These are phyloP conservation scores for Cossypha heuglini DNA, from an alignment of 2,797 vertebrate species.

Conservation along the genomic window DNA sequence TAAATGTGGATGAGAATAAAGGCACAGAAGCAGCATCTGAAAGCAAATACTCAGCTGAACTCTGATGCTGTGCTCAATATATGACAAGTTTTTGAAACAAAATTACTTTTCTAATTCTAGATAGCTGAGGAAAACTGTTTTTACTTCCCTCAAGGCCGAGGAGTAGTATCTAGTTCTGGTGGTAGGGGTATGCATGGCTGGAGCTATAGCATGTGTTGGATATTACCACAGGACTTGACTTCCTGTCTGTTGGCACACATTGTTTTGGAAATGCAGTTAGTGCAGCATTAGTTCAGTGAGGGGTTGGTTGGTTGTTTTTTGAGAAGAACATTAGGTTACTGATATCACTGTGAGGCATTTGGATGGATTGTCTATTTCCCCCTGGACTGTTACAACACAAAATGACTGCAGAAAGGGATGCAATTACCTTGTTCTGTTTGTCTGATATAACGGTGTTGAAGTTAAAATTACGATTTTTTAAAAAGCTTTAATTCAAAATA, in stretches of 20 bases:
- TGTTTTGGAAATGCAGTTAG: neutral
- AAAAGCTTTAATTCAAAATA: neutral
- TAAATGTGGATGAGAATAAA: neutral
- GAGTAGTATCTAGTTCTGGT: neutral
- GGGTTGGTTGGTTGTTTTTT: neutral
- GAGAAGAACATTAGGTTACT: neutral
- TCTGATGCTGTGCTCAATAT: neutral
- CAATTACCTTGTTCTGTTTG: neutral
- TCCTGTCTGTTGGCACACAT: neutral
- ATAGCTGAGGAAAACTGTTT: neutral
- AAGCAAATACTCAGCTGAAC: neutral
- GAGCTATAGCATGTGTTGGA: neutral
- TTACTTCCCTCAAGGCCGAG: neutral
- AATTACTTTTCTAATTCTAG: neutral
- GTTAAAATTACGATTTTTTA: neutral
- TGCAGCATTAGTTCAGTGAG: neutral
- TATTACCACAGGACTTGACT: neutral
- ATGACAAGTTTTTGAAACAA: neutral
- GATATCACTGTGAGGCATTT: neutral
- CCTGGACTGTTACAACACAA: neutral
- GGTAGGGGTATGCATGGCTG: rapidly evolving
- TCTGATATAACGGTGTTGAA: neutral
- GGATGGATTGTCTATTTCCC: neutral
- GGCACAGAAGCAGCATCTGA: neutral
- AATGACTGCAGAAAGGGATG: neutral